Percentiles rank a stretch among this genome's conserved stretches.
Conservation (phyloP, 2,888 invertebrate genomes). For the Phyto melanocephala region DNA sequence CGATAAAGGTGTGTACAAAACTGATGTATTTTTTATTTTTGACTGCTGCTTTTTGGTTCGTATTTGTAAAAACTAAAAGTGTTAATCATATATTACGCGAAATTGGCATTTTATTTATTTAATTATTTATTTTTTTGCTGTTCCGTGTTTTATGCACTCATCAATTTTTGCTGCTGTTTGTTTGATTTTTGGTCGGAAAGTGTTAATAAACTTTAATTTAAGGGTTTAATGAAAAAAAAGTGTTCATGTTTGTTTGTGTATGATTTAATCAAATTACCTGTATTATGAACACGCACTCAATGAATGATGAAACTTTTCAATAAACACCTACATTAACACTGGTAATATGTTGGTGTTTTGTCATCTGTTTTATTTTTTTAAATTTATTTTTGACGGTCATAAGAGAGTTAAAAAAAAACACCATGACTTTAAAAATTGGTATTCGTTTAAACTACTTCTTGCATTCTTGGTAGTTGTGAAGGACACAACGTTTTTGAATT, state of each 20-base stretch:
- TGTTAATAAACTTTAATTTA: conserved; percentile 36
- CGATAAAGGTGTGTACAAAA: conserved; percentile 37
- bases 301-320: conserved; percentile 25
- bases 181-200: not conserved
- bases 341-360: not conserved
- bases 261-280: not conserved
- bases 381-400: not conserved
- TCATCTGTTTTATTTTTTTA: not conserved
- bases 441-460: not conserved
- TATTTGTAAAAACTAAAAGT: conserved; percentile 26
- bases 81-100: conserved; percentile 24
- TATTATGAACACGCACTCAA: conserved; percentile 45
- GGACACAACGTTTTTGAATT: conserved; percentile 4
- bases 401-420: not conserved
- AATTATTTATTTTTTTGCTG: not conserved
- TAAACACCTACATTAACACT: not conserved
- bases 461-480: not conserved
- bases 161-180: not conserved
- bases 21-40: conserved; percentile 12
- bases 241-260: not conserved
- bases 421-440: not conserved
- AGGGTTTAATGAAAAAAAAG: not conserved
- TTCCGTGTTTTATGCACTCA: conserved; percentile 8
- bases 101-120: conserved; percentile 19
- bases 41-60: not conserved